Conservation (phyloP, 2,797 vertebrate genomes). For the Clarias laeviceps region DNA sequence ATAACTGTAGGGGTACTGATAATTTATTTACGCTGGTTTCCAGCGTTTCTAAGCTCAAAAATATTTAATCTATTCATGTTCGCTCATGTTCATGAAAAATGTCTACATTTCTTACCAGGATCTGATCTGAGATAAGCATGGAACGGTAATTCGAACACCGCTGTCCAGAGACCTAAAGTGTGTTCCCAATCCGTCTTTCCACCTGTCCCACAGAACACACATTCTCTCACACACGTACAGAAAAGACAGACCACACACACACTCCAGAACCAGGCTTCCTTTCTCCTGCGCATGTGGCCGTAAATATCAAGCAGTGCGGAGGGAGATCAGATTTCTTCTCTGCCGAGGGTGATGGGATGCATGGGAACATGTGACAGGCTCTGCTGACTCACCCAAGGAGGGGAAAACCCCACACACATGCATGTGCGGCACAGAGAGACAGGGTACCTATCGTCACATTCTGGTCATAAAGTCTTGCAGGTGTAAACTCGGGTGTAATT, state of each 20-base stretch:
- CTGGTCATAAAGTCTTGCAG: constrained; percentile 2
- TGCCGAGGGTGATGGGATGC: constrained; percentile 57
- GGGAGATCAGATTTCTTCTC: constrained; percentile 67
- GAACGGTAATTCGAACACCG: neutral
- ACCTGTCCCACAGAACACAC: constrained; percentile 71
- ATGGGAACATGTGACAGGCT: constrained; percentile 67
- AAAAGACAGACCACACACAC: constrained; percentile 73
- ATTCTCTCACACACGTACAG: constrained; percentile 53
- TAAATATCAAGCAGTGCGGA: constrained; percentile 62
- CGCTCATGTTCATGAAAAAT: neutral
- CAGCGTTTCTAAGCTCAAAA: neutral
- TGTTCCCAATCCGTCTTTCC: constrained; percentile 62
- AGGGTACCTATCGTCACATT: constrained; percentile 2
- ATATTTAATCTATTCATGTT: neutral
- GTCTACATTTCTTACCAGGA: neutral
- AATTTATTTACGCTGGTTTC: neutral
- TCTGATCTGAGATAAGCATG: neutral
- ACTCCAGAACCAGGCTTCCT: constrained; percentile 64
- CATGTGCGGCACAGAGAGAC: neutral
- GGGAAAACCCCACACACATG: constrained; percentile 42
- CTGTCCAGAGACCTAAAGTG: constrained; percentile 65
- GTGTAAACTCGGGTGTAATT: neutral
- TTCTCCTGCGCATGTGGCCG: constrained; percentile 58
- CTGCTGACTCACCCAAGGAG: constrained; percentile 72
- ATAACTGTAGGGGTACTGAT: neutral